Base-by-base conservation (phyloP, 2,888 invertebrate genomes). In the Aspidiotus destructor region DNA sequence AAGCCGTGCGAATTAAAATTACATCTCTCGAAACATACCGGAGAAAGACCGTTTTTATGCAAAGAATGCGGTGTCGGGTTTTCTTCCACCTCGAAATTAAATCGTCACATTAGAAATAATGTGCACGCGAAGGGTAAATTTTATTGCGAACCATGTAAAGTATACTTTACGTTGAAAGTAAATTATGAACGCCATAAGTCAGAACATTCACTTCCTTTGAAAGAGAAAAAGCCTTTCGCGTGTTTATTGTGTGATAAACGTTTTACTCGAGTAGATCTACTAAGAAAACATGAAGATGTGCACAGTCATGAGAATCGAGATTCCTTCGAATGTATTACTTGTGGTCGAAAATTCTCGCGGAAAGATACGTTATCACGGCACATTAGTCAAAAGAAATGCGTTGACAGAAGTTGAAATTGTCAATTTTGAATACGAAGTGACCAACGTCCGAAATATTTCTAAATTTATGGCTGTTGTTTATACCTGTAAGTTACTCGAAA, bases 11-110 rank as follows among this genome's bases (percentile, higher is more conserved):
- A 48, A n/a, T 48, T 48, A n/a, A 48, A 48, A 48, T 48, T 48
- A n/a, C 48, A 48, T 48, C 11, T 48, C 10, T 11, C 48, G 6
- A 48, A 48, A 8, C 71, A 71, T 16, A 74, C 76, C 60, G 72
- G 73, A 16, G 72, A 73, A 52, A 78, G 79, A 72, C 77, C 74
- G 60, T 78, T 77, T 71, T 74, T 73, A 28, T 79, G 79, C 72
- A 73, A 72, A n/a, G 74, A 78, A 16, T 79, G 79, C 73, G 78
- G 77, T 10, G 48, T 48, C 48, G n/a, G 48, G 11, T 48, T 48
- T n/a, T 11, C n/a, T n/a, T 48, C 48, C 1, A 48, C 10, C 2
- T 48, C 48, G 10, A 48, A 48, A 48, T 6, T 48, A 11, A 48
- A 48, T 48, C 10, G 48, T 11, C 48, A 48, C 48, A 48, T 48